These are phyloP conservation scores for Tauraco hartlaubi DNA, from an alignment of 2,797 vertebrate species.

Conservation along the genomic window DNA sequence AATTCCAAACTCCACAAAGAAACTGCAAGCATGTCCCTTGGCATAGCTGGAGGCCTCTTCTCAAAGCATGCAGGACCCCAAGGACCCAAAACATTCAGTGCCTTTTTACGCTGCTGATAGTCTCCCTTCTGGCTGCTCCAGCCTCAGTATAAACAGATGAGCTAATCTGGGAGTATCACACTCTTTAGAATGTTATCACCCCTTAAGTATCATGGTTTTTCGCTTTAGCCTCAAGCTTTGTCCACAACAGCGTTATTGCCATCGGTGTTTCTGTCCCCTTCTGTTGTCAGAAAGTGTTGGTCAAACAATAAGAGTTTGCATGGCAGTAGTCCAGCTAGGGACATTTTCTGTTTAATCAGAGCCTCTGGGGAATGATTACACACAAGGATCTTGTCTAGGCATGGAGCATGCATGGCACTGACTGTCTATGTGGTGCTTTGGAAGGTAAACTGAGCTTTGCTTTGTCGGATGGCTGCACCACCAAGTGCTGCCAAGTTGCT, in stretches of 20 bases:
- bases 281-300: background rate
- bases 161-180: background rate
- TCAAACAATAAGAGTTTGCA: background rate
- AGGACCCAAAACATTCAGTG: background rate
- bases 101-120: background rate
- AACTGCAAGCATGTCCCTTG: background rate
- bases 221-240: background rate
- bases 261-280: background rate
- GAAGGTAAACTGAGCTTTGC: background rate
- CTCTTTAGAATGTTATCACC: background rate
- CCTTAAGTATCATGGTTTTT: background rate
- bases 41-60: slow-evolving; percentile 16
- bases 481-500: background rate
- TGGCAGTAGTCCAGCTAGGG: background rate
- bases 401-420: background rate
- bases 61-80: background rate
- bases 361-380: background rate
- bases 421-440: background rate
- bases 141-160: background rate
- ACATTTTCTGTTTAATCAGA: background rate
- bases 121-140: background rate
- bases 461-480: background rate
- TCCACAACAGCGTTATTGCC: background rate
- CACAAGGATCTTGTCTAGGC: background rate
- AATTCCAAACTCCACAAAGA: background rate